These are phyloP conservation scores for Bucco capensis DNA, from an alignment of 2,113 vertebrate species.

Conservation along the genomic window DNA sequence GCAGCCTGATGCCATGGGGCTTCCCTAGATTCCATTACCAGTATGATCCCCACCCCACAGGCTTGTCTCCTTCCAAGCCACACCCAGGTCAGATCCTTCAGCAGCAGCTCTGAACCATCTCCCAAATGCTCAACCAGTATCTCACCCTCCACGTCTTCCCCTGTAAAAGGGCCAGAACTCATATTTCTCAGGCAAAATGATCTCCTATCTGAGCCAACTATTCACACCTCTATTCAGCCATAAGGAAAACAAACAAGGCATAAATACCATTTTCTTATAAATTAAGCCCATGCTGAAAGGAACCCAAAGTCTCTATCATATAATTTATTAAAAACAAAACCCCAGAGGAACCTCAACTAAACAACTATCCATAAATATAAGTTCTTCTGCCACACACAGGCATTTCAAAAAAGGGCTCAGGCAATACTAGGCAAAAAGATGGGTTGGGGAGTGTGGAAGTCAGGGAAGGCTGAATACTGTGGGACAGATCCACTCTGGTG, in stretches of 20 bases:
- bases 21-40: not conserved
- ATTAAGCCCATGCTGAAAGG: not conserved
- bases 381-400: not conserved
- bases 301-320: not conserved
- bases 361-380: not conserved
- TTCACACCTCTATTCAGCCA: not conserved
- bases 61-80: not conserved
- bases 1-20: not conserved
- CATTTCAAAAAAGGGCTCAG: not conserved
- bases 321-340: not conserved
- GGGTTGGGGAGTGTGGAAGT: accelerated
- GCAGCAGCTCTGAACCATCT: not conserved
- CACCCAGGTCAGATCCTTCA: not conserved
- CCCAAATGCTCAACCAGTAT: not conserved
- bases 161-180: not conserved
- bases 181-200: not conserved
- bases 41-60: not conserved
- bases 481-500: not conserved
- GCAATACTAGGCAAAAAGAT: not conserved
- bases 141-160: not conserved
- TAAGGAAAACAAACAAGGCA: not conserved
- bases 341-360: not conserved
- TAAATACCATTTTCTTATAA: not conserved
- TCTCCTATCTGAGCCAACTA: not conserved
- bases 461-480: not conserved